Conservation (phyloP, 2,888 invertebrate genomes). For the Dyspetes luteomarginatus region DNA sequence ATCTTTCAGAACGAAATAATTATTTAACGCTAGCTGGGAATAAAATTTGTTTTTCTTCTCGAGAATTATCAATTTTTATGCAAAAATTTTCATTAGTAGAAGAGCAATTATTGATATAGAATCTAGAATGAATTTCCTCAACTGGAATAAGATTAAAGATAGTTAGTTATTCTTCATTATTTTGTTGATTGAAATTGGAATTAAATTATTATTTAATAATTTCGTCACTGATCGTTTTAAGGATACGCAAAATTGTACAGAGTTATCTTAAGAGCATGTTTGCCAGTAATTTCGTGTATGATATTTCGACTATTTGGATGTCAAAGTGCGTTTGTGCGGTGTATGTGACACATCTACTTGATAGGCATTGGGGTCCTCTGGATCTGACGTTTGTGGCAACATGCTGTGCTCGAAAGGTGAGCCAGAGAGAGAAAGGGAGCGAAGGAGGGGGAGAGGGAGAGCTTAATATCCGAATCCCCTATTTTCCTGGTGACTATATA, state of each 20-base stretch:
- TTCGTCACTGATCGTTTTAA: neutral
- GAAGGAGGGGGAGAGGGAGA: too few relatives aligned
- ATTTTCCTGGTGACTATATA: too few relatives aligned
- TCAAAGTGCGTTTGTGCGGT: neutral
- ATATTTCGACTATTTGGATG: neutral
- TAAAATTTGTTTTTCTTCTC: neutral
- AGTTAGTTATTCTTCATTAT: too few relatives aligned
- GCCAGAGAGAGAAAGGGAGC: too few relatives aligned
- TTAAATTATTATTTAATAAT: neutral
- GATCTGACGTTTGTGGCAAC: neutral
- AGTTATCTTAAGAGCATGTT: neutral
- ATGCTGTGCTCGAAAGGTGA: too few relatives aligned
- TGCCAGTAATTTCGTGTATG: neutral
- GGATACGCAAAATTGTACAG: neutral
- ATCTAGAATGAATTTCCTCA: too few relatives aligned
- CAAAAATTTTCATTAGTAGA: neutral
- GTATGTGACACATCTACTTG: neutral
- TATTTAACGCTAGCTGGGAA: too few relatives aligned
- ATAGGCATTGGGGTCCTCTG: neutral
- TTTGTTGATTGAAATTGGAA: neutral
- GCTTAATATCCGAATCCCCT: too few relatives aligned
- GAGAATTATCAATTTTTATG: neutral
- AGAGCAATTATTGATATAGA: too few relatives aligned
- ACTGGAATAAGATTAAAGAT: too few relatives aligned
- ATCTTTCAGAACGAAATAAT: too few relatives aligned